These are phyloP conservation scores for Falco punctatus DNA, from an alignment of 2,113 vertebrate genomes.

Conservation along the genomic window DNA sequence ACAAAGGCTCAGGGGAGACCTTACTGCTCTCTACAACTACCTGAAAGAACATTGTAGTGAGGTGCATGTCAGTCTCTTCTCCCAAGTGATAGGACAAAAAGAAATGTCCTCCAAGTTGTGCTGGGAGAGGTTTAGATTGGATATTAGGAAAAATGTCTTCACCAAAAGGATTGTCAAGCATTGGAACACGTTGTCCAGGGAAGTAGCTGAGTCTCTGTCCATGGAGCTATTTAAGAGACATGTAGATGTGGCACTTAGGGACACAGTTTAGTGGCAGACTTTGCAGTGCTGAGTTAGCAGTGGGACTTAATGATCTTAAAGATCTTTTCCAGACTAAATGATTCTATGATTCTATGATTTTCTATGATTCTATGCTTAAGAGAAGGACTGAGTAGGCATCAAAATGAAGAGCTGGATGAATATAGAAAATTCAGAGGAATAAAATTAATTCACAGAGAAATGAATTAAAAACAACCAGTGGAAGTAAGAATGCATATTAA, in stretches of 20 bases:
- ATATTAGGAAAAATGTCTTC: neutral
- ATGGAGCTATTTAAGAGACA: neutral
- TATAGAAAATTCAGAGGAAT: neutral
- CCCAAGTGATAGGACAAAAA: neutral
- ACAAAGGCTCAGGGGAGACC: neutral
- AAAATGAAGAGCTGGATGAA: neutral
- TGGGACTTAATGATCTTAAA: fast-evolving
- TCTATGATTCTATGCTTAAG: neutral
- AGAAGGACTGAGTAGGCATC: neutral
- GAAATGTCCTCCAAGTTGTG: neutral
- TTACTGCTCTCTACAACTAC: neutral
- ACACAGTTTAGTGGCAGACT: no score
- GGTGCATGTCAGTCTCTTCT: neutral
- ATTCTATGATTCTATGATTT: neutral
- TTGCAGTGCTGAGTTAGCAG: neutral
- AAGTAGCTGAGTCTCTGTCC: neutral
- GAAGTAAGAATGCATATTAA: neutral
- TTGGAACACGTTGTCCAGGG: neutral
- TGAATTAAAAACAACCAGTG: neutral
- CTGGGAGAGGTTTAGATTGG: neutral
- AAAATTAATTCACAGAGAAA: neutral
- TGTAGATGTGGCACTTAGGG: neutral
- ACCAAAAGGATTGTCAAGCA: neutral
- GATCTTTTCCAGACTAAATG: neutral
- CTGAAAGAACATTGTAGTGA: neutral